phyloP scores from a whole-genome alignment of 2,113 vertebrate genomes.

The Opisthocomus hoazin region DNA sequence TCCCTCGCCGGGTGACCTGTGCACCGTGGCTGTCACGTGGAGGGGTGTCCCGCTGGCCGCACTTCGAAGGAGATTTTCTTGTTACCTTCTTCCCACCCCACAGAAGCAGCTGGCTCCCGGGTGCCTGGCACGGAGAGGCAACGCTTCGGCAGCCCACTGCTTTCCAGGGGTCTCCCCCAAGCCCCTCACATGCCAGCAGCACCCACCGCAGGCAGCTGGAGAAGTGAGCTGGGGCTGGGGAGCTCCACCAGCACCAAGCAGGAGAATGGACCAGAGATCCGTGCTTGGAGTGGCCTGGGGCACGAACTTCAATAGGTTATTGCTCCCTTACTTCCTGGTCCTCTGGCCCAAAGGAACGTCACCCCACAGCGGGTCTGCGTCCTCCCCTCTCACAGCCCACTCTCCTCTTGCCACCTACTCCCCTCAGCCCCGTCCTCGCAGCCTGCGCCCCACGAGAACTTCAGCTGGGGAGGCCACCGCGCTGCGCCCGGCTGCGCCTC shows the following conservation, averaged over 20 bases:
- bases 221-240: not conserved
- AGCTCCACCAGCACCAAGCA: not conserved
- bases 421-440: not conserved
- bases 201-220: not conserved
- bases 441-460: not conserved
- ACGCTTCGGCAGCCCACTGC: not conserved
- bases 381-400: not conserved
- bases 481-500: not conserved
- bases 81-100: not conserved
- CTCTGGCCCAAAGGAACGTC: not conserved
- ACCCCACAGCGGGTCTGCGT: not conserved
- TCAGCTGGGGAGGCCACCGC: not conserved
- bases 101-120: not conserved
- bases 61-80: not conserved
- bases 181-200: fast-evolving
- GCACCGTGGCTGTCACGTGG: fast-evolving
- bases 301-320: not conserved
- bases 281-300: not conserved
- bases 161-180: not conserved
- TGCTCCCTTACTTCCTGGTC: not conserved
- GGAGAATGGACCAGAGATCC: not conserved
- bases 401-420: not conserved
- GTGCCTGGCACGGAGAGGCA: not conserved
- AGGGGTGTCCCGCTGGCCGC: fast-evolving
- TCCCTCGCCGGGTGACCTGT: not conserved